Percentiles rank a stretch among this genome's conserved stretches.
These are phyloP conservation scores for Thecophora atra DNA, from an alignment of 2,888 invertebrate genomes.

Conservation along the genomic window DNA sequence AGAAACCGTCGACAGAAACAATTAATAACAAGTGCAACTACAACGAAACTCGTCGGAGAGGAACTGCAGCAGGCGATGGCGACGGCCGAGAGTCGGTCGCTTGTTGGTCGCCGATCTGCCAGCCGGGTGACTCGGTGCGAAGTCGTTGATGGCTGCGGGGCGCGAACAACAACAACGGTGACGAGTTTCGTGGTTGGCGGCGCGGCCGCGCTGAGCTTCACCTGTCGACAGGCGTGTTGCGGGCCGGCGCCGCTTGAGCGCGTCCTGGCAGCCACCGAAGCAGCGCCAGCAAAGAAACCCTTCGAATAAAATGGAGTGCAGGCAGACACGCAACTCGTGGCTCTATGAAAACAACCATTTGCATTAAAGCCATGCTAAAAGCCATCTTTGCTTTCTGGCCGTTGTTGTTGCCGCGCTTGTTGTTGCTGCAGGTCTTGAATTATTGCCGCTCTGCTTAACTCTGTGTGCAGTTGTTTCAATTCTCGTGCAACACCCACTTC, in stretches of 20 bases:
- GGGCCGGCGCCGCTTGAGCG: conserved; percentile 2
- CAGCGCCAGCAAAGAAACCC: neutral
- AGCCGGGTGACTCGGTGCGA: conserved; percentile 22
- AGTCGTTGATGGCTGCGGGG: conserved; percentile 33
- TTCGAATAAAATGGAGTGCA: conserved; percentile 45
- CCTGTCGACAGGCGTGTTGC: conserved; percentile 52
- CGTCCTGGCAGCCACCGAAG: conserved; percentile 17
- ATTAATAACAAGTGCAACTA: neutral
- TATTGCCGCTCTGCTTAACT: neutral
- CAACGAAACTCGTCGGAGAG: neutral
- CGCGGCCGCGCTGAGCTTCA: conserved; percentile 51
- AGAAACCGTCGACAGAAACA: neutral
- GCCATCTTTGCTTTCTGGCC: neutral
- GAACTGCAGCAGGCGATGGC: neutral
- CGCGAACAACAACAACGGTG: conserved; percentile 32
- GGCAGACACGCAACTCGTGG: conserved; percentile 51
- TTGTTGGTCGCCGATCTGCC: neutral
- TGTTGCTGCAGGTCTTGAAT: neutral
- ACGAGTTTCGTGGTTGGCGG: conserved; percentile 23
- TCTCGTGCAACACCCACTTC: conserved; percentile 56
- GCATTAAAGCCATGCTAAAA: neutral
- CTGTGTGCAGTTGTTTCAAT: conserved; percentile 10
- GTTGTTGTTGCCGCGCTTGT: neutral
- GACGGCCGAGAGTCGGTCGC: neutral
- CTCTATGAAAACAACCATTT: neutral